Evolutionary conservation across 2,113 vertebrate species (phyloP).

Genomic region (Marmota monax): DNA sequence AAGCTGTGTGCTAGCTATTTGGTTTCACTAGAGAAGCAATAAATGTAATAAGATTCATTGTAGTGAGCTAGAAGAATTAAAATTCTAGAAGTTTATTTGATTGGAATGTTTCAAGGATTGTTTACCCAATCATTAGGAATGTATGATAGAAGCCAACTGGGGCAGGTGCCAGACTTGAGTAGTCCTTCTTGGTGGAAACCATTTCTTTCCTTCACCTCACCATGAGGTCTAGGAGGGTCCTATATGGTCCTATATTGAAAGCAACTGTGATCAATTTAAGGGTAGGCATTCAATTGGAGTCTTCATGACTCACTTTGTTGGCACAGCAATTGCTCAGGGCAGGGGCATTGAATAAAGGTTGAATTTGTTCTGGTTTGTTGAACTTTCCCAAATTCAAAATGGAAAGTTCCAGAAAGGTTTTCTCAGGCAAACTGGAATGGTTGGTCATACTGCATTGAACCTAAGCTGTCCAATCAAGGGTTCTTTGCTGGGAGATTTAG

Average conservation of each 20-base stretch:
- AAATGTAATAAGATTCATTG: neutral
- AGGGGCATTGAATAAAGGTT: neutral
- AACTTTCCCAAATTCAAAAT: neutral
- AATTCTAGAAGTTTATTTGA: conserved; percentile 6
- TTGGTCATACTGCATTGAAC: neutral
- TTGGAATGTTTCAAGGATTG: neutral
- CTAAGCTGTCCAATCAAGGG: neutral
- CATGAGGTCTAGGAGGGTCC: neutral
- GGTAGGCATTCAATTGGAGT: neutral
- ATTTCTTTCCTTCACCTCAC: neutral
- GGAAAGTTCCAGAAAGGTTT: neutral
- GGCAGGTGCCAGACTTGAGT: neutral
- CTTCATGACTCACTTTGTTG: neutral
- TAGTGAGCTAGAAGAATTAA: neutral
- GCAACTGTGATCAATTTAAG: neutral
- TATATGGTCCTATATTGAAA: neutral
- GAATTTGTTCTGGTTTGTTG: neutral
- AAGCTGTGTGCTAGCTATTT: conserved; percentile 31
- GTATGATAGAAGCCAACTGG: neutral
- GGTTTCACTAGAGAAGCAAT: neutral
- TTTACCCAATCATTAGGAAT: neutral
- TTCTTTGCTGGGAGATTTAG: neutral
- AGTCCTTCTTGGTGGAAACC: neutral
- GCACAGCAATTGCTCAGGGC: neutral
- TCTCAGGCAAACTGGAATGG: neutral